Conservation (phyloP, 2,888 invertebrate species). For the Polydrusus tereticollis region DNA sequence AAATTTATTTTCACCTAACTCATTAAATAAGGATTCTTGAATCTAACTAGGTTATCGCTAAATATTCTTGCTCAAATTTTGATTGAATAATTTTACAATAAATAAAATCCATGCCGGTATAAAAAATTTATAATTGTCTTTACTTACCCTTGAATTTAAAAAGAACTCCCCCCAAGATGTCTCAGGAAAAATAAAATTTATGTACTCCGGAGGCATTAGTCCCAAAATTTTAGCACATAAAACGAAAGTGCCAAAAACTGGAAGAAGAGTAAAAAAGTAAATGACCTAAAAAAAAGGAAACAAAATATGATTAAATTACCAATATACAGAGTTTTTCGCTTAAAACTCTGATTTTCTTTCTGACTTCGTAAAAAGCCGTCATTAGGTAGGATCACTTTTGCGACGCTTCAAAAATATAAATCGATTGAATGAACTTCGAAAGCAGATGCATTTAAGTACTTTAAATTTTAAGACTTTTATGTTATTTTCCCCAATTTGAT, state of each 20-base stretch:
- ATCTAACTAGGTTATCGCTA: slow-evolving; percentile 10
- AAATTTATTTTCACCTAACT: background rate
- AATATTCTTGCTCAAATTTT: background rate
- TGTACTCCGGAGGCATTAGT: slow-evolving; percentile 76
- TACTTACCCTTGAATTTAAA: slow-evolving; percentile 80
- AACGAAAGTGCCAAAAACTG: slow-evolving; percentile 81
- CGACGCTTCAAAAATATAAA: too few species aligned
- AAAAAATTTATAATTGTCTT: background rate
- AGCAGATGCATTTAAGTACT: too few species aligned
- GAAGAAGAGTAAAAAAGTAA: slow-evolving; percentile 82
- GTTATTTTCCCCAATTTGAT: too few species aligned
- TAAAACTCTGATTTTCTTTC: too few species aligned
- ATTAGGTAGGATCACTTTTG: too few species aligned
- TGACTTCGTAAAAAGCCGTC: too few species aligned
- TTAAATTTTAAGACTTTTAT: too few species aligned
- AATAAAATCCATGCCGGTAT: slow-evolving; percentile 41
- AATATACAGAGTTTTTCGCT: too few species aligned
- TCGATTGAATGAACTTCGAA: too few species aligned
- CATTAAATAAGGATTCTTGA: background rate
- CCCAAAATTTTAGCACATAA: slow-evolving; percentile 82
- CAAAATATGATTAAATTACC: background rate
- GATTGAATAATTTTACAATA: background rate
- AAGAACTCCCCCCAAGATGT: slow-evolving; percentile 90
- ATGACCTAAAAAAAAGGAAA: slow-evolving; percentile 69
- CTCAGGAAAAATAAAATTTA: slow-evolving; percentile 81